phyloP scores from a whole-genome alignment of 2,113 vertebrate genomes.

The Thamnophis sirtalis region DNA sequence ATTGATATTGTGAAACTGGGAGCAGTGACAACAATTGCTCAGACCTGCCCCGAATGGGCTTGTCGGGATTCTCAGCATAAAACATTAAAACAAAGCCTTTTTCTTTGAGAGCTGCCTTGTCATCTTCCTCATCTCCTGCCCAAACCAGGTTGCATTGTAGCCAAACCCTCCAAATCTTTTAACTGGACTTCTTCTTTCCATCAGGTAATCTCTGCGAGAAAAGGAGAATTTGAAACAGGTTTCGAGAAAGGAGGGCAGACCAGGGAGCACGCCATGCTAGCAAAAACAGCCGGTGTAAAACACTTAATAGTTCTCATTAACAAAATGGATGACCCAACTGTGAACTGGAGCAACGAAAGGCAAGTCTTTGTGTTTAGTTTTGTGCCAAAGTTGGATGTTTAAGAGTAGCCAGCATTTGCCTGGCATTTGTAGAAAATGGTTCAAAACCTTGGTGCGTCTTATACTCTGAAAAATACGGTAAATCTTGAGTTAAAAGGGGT shows the following conservation, averaged over 20 bases:
- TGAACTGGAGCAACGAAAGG: conserved; percentile 98
- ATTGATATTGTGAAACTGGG: not conserved
- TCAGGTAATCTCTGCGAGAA: conserved; percentile 96
- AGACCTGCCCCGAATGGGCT: not conserved
- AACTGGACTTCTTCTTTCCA: conserved; percentile 28
- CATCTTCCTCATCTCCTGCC: not conserved
- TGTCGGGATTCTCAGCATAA: not conserved
- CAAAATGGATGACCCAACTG: conserved; percentile 99
- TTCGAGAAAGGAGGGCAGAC: conserved; percentile 99
- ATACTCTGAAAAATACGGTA: too few relatives aligned
- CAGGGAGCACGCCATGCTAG: conserved; percentile 97
- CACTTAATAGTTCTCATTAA: conserved; percentile 98
- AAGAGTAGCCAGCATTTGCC: not conserved
- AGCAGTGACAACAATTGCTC: not conserved
- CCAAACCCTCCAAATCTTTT: not conserved
- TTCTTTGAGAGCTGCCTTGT: not conserved
- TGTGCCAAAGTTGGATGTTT: not conserved
- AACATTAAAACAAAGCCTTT: not conserved
- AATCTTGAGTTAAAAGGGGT: too few relatives aligned
- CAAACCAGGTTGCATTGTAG: not conserved
- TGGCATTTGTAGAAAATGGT: not conserved
- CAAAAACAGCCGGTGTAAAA: conserved; percentile 97
- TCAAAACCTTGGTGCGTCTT: too few relatives aligned
- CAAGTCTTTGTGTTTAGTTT: conserved; percentile 45
- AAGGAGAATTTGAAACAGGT: conserved; percentile 99